These are phyloP conservation scores for Catalaphyllia jardinei DNA, from an alignment of 64 coral and sea anemone genomes.

Conservation along the genomic window DNA sequence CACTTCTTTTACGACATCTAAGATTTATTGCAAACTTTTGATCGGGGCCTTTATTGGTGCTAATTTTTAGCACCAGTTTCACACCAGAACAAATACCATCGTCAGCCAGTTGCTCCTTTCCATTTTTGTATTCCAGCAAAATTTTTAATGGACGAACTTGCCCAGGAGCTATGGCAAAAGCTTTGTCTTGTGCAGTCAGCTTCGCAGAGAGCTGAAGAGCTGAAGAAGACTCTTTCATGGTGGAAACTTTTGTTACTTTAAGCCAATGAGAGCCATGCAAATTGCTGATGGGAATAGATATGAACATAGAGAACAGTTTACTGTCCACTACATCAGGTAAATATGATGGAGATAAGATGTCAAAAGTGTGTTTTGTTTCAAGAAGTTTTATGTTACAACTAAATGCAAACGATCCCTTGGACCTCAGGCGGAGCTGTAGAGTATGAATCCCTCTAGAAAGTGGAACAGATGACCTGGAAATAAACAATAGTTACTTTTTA, in stretches of 20 bases:
- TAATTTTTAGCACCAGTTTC: constrained; percentile 53
- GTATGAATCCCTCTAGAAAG: constrained; percentile 86
- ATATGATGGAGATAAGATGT: constrained; percentile 65
- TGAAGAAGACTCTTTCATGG: constrained; percentile 23
- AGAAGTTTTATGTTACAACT: constrained; percentile 60
- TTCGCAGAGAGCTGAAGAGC: neutral
- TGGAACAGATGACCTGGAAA: constrained; percentile 78
- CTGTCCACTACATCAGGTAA: constrained; percentile 90
- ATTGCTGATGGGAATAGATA: constrained; percentile 76
- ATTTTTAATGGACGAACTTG: constrained; percentile 81
- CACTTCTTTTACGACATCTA: constrained; percentile 67
- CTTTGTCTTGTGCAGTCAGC: constrained; percentile 45
- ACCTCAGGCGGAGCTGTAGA: constrained; percentile 66
- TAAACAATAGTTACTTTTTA: too few relatives aligned
- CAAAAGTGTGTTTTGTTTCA: constrained; percentile 45
- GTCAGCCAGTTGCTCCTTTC: neutral
- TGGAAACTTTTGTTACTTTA: constrained; percentile 71
- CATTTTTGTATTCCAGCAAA: constrained; percentile 61
- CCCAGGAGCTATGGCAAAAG: constrained; percentile 77
- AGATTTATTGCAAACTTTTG: constrained; percentile 60
- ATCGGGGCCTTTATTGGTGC: constrained; percentile 57
- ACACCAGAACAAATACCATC: constrained; percentile 31
- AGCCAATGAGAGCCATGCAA: constrained; percentile 76
- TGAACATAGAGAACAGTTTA: constrained; percentile 70
- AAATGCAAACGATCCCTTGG: constrained; percentile 71